Conservation (phyloP, 2,113 vertebrate genomes). For the Labrus mixtus region DNA sequence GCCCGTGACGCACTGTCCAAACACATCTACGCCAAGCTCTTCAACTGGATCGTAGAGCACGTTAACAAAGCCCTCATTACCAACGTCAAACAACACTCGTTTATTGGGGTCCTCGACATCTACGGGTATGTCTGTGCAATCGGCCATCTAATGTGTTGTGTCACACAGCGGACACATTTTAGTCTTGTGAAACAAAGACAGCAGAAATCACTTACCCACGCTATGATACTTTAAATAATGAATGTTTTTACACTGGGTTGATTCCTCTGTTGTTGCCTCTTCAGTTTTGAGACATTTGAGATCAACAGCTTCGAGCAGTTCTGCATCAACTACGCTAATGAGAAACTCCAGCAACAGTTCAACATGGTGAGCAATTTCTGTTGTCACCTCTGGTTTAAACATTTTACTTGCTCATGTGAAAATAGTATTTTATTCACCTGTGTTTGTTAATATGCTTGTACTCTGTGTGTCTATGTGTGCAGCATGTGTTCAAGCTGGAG, state of each 20-base stretch:
- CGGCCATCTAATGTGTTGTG: too few species aligned
- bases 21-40: conserved; percentile 98
- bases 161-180: background rate
- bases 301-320: conserved; percentile 99
- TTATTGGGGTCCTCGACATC: conserved; percentile 98
- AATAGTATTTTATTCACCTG: background rate
- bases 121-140: conserved; percentile 87
- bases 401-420: background rate
- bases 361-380: conserved; percentile 91
- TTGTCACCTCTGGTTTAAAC: background rate
- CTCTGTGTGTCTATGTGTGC: conserved; percentile 24
- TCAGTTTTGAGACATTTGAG: conserved; percentile 98
- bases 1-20: conserved; percentile 96
- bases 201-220: background rate
- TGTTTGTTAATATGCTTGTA: background rate
- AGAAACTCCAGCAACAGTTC: conserved; percentile 99
- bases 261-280: conserved; percentile 51
- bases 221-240: background rate
- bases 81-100: conserved; percentile 93
- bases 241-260: background rate
- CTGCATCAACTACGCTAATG: conserved; percentile 99
- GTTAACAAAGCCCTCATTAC: conserved; percentile 95
- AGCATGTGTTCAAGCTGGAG: conserved; percentile 99
- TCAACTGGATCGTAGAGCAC: conserved; percentile 97
- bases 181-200: background rate